Evolutionary conservation across 2,113 vertebrate species (phyloP).

Genomic region (Bothrops jararaca): DNA sequence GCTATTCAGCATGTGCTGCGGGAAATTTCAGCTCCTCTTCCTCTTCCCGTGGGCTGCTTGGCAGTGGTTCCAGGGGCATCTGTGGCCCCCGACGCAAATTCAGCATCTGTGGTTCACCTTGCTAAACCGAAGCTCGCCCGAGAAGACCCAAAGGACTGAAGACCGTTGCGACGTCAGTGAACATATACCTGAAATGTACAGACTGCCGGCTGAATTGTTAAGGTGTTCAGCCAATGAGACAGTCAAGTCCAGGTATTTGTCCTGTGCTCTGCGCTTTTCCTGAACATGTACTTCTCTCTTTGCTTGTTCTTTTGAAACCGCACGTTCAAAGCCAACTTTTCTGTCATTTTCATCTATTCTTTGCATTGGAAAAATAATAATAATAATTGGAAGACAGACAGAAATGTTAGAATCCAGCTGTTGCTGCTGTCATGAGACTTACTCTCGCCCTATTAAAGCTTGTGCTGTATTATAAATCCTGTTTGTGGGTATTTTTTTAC

Average conservation of each 20-base stretch:
- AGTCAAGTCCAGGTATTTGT: neutral
- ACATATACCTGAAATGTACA: neutral
- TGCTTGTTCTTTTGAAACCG: neutral
- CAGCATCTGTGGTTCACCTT: neutral
- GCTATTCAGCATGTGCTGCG: neutral
- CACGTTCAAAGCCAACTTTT: neutral
- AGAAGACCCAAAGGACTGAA: neutral
- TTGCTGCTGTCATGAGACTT: neutral
- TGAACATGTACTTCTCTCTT: neutral
- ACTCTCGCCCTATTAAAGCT: neutral
- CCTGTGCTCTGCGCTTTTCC: neutral
- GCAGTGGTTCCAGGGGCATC: neutral
- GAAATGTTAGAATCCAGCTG: neutral
- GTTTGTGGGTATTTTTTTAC: neutral
- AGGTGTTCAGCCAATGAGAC: neutral
- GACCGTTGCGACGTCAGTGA: neutral
- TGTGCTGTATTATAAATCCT: neutral
- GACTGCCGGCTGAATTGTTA: neutral
- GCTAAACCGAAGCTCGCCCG: neutral
- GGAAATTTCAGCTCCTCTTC: neutral
- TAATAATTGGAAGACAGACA: neutral
- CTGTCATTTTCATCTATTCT: neutral
- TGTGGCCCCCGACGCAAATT: neutral
- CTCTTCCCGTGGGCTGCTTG: neutral
- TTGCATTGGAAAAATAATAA: neutral